These are phyloP conservation scores for Sussaba pulchella DNA, from an alignment of 2,888 invertebrate species.

Conservation along the genomic window DNA sequence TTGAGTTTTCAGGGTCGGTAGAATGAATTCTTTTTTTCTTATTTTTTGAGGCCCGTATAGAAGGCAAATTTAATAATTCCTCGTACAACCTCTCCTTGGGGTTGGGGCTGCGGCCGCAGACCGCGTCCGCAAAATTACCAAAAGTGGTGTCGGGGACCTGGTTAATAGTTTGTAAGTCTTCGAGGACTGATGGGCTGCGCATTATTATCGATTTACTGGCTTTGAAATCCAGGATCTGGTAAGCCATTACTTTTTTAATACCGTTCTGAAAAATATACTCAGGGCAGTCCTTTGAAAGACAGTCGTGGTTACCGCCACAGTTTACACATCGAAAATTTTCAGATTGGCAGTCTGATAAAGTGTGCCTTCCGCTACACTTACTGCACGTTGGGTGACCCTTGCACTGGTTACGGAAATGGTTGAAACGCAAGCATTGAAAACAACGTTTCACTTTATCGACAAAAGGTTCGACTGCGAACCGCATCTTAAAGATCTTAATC, in stretches of 20 bases:
- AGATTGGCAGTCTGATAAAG: neutral
- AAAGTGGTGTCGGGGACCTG: neutral
- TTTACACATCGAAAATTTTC: neutral
- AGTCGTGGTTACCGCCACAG: neutral
- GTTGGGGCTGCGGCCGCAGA: too few species aligned
- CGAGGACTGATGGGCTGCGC: neutral
- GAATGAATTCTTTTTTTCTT: neutral
- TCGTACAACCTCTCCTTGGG: neutral
- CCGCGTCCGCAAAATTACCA: neutral
- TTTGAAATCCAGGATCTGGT: slow-evolving; percentile 1
- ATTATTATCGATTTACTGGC: neutral
- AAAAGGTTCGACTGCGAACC: neutral
- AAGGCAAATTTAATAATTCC: neutral
- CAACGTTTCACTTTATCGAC: slow-evolving; percentile 10
- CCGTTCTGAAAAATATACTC: neutral
- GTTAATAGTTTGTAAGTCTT: neutral
- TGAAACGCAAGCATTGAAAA: neutral
- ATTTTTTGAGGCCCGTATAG: neutral
- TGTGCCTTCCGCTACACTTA: neutral
- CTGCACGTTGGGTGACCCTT: neutral
- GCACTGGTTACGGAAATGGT: slow-evolving; percentile 1
- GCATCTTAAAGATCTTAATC: slow-evolving; percentile 11
- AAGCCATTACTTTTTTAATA: neutral
- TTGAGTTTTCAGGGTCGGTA: neutral
- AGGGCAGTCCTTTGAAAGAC: too few species aligned